Evolutionary conservation across 2,888 invertebrate species (phyloP), one percentile per base, ranked within the genome.

Genomic region (Hetaerina titia): DNA sequence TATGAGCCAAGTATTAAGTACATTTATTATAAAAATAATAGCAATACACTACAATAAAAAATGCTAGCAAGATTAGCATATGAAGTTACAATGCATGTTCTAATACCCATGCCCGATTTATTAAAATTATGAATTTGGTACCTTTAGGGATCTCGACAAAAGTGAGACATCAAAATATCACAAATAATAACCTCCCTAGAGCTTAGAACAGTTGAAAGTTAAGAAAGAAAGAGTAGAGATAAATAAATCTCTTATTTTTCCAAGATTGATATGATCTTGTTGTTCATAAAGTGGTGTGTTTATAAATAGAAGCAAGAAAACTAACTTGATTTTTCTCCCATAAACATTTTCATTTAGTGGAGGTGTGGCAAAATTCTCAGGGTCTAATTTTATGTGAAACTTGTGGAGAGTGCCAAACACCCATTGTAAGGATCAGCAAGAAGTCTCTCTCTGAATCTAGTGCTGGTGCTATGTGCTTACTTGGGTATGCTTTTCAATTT

Each of bases 351-450:
- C 8, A 57, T 89, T 13, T 22, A 89, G 89, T 89, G 57, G 89
- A 89, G n/a, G 89, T 89, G 58, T 89, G 89, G 89, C 57, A 89
- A 89, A 22, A 19, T 56, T 89, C 89, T 13, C 58, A 17, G 57
- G 56, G 57, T 11, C 58, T 57, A 15, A n/a, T 89, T 11, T 22
- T n/a, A 13, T 89, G 89, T 56, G 15, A 89, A 89, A 89, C 19
- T n/a, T 89, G 89, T 89, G 89, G 89, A 57, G 57, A 58, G 57
- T 89, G 57, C 58, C n/a, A 56, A 15, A 89, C 57, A 89, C 89
- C 89, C 13, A 9, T 89, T 19, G 22, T 22, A 9, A 89, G 58
- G 57, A 2, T 22, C n/a, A 19, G 89, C 5, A 89, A 89, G n/a
- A 89, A 89, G n/a, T 89, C 89, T 7, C 56, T 57, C 57, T 57